A percentile compares a stretch with the other conserved stretches of the same genome.
These are phyloP conservation scores for Chiloscyllium punctatum DNA, from an alignment of 2,797 vertebrate genomes.

Conservation along the genomic window DNA sequence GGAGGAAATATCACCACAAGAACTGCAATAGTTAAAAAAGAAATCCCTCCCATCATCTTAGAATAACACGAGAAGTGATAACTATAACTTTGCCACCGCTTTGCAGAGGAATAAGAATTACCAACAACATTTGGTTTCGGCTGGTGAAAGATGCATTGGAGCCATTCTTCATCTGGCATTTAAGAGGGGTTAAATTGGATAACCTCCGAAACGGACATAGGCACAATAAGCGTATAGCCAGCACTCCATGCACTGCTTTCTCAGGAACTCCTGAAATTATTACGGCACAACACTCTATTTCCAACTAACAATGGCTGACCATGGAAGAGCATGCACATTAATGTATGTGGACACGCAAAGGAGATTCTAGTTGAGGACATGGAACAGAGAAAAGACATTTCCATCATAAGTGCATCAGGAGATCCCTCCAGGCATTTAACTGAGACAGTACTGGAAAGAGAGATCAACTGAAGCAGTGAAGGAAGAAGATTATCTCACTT, in stretches of 20 bases:
- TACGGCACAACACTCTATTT: background rate
- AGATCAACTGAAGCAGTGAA: background rate
- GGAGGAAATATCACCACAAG: background rate
- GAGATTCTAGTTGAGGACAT: background rate
- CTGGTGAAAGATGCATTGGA: background rate
- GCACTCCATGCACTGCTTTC: background rate
- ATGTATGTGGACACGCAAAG: background rate
- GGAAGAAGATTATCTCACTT: background rate
- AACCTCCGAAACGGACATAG: background rate
- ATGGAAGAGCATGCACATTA: background rate
- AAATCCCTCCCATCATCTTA: background rate
- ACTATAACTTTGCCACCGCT: background rate
- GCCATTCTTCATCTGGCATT: background rate
- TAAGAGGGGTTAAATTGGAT: background rate
- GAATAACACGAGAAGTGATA: background rate
- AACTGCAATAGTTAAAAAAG: background rate
- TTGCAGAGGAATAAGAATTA: background rate
- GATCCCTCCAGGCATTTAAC: background rate
- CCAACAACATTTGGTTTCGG: background rate
- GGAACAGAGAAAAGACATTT: background rate
- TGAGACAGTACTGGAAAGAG: background rate
- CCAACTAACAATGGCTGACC: background rate
- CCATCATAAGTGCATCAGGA: background rate
- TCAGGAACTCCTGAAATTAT: background rate
- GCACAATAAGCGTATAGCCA: background rate